These are phyloP conservation scores for Balearica regulorum DNA, from an alignment of 2,797 vertebrate species.

Conservation along the genomic window DNA sequence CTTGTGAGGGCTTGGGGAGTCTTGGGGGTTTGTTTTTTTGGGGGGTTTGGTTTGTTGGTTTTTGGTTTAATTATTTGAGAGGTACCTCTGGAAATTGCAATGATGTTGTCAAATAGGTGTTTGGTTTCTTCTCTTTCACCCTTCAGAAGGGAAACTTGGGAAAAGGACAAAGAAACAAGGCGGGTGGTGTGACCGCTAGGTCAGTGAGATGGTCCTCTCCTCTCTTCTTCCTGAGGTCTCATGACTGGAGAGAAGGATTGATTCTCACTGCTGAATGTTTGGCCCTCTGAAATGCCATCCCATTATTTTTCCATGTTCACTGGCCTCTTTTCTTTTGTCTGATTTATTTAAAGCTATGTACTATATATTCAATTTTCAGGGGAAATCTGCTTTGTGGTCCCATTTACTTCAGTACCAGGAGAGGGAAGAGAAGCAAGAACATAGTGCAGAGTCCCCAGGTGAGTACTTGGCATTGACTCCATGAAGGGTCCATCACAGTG, in stretches of 20 bases:
- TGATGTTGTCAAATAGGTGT: neutral
- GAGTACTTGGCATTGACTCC: conserved; percentile 24
- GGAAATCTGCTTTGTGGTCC: conserved; percentile 96
- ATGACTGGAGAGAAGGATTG: neutral
- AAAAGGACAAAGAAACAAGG: neutral
- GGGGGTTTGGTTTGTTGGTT: accelerated
- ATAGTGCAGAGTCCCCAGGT: conserved; percentile 85
- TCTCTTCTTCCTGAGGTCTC: neutral
- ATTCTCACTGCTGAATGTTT: neutral
- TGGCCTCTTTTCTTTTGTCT: neutral
- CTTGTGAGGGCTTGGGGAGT: neutral
- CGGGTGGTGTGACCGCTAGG: neutral
- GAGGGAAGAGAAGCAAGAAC: conserved; percentile 85
- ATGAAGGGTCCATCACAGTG: neutral
- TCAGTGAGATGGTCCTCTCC: neutral
- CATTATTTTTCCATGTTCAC: neutral
- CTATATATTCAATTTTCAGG: conserved; percentile 73
- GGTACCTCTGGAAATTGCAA: neutral
- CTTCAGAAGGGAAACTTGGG: neutral
- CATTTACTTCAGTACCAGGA: conserved; percentile 95
- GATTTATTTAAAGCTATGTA: neutral
- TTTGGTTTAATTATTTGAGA: neutral
- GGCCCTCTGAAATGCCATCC: neutral
- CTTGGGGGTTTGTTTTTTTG: neutral
- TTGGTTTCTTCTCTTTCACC: neutral